These are phyloP conservation scores for Gnatocerus cornutus DNA, from an alignment of 2,888 invertebrate species.

Conservation along the genomic window DNA sequence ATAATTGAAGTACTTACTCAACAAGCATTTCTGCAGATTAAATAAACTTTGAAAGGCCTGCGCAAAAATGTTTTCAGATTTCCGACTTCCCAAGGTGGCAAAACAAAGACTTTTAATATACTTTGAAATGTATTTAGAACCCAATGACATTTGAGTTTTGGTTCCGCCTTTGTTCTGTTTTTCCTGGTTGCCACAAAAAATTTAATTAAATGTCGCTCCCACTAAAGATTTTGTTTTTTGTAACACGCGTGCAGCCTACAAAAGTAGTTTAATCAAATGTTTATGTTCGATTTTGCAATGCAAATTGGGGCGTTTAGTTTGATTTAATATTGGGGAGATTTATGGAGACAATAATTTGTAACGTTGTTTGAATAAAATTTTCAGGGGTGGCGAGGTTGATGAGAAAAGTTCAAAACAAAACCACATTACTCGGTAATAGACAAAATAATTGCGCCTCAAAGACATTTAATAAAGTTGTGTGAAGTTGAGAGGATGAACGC, in stretches of 20 bases:
- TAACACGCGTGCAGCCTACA: not conserved
- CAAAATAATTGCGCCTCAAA: conserved; percentile 38
- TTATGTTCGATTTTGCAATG: conserved; percentile 8
- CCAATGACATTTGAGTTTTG: not conserved
- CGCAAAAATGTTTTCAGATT: conserved; percentile 14
- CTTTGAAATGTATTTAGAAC: conserved; percentile 21
- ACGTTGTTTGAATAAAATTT: conserved; percentile 13
- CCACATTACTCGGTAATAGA: conserved; percentile 34
- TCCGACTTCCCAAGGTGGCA: not conserved
- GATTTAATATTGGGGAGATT: conserved; percentile 29
- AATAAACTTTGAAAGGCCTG: conserved; percentile 1
- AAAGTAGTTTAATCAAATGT: conserved; percentile 14
- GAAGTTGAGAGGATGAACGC: conserved; percentile 16
- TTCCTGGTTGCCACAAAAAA: conserved; percentile 11
- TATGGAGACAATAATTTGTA: conserved; percentile 24
- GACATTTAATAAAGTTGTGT: conserved; percentile 39
- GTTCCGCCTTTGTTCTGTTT: conserved; percentile 13
- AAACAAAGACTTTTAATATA: not conserved
- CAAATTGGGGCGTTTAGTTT: conserved; percentile 20
- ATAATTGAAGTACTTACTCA: conserved; percentile 33
- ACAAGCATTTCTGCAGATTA: conserved; percentile 25
- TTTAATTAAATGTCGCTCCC: conserved; percentile 14
- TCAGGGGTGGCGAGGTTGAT: conserved; percentile 11
- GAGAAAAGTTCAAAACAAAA: conserved; percentile 40
- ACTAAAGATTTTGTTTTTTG: conserved; percentile 8